phyloP scores from a whole-genome alignment of 2,888 invertebrate genomes.

The Stenoptilia bipunctidactyla region DNA sequence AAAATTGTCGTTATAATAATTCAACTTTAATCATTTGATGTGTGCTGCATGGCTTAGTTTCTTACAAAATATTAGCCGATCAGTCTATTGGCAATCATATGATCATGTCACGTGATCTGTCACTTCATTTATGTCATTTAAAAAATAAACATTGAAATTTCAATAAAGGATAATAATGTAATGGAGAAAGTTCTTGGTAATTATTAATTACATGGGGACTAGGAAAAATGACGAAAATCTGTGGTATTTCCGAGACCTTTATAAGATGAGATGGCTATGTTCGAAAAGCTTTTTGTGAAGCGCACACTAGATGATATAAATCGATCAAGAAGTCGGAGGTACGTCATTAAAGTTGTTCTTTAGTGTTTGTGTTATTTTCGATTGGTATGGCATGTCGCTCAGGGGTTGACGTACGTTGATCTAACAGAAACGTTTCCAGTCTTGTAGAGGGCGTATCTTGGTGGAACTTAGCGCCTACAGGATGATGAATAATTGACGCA shows the following conservation, averaged over 20 bases:
- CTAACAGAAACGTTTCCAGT: constrained; percentile 11
- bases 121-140: too few relatives aligned
- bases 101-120: constrained; percentile 55
- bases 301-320: constrained; percentile 58
- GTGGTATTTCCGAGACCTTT: constrained; percentile 23
- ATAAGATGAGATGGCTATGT: constrained; percentile 76
- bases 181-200: constrained; percentile 2
- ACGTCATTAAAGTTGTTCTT: constrained; percentile 31
- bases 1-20: too few relatives aligned
- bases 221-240: constrained; percentile 15
- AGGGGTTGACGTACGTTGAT: constrained; percentile 36
- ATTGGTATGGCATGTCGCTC: neutral
- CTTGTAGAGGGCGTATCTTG: neutral
- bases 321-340: constrained; percentile 60
- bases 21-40: too few relatives aligned
- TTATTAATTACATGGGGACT: constrained; percentile 23
- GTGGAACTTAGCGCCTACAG: constrained; percentile 24
- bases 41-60: too few relatives aligned
- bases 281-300: constrained; percentile 80
- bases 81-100: constrained; percentile 62
- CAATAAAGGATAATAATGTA: constrained; percentile 20
- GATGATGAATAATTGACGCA: constrained; percentile 35
- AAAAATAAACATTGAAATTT: constrained; percentile 25
- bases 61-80: too few relatives aligned
- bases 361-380: neutral